Percentiles rank a stretch among this genome's conserved stretches.
phyloP scores from a whole-genome alignment of 2,888 invertebrate genomes.

The Anticlea derivata region DNA sequence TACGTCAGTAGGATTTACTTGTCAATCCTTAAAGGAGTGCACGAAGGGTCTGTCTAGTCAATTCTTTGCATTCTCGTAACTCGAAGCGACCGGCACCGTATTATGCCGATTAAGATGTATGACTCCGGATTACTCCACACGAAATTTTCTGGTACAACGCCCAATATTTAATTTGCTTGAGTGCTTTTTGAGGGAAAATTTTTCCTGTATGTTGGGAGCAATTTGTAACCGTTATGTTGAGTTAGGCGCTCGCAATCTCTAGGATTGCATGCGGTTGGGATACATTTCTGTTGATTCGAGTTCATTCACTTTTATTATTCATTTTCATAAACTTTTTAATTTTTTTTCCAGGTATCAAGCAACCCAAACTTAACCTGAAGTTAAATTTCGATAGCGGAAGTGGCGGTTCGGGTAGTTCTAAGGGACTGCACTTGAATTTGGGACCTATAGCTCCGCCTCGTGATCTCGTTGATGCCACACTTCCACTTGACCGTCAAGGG shows the following conservation, averaged over 20 bases:
- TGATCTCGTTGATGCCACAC: constrained; percentile 90
- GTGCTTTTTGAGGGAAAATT: constrained; percentile 78
- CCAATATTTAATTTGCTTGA: constrained; percentile 82
- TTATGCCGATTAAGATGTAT: constrained; percentile 82
- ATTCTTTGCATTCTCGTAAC: constrained; percentile 64
- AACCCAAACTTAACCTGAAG: constrained; percentile 87
- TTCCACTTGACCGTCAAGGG: constrained; percentile 95
- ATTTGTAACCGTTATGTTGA: constrained; percentile 79
- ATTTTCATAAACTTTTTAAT: constrained; percentile 18
- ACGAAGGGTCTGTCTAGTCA: constrained; percentile 68
- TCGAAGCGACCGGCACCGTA: constrained; percentile 69
- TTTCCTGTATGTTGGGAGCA: constrained; percentile 70
- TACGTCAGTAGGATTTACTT: constrained; percentile 57
- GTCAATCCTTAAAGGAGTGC: constrained; percentile 59
- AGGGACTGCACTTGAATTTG: constrained; percentile 89
- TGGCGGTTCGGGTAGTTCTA: constrained; percentile 71
- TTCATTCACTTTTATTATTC: constrained; percentile 2
- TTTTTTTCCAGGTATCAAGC: constrained; percentile 77
- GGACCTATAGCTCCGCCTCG: constrained; percentile 86
- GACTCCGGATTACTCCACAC: constrained; percentile 69
- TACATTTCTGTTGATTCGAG: constrained; percentile 31
- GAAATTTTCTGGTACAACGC: constrained; percentile 64
- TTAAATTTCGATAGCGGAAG: constrained; percentile 87
- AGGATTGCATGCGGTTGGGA: constrained; percentile 58
- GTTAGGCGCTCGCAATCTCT: constrained; percentile 64